Base-by-base conservation (phyloP, 2,888 invertebrate genomes). In the Eupithecia exiguata region DNA sequence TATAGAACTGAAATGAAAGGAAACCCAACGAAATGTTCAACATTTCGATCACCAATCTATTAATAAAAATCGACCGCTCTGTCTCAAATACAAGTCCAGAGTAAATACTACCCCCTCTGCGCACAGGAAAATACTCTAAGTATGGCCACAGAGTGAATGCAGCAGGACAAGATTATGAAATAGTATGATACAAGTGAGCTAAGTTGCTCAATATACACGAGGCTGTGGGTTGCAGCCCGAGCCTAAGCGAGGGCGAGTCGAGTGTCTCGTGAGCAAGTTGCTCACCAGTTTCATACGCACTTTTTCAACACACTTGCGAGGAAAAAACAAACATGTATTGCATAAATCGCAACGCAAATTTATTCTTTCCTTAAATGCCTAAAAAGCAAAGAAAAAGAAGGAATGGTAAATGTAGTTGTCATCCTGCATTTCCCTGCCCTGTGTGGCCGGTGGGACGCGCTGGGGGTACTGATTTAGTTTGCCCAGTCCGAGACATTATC, bases 401-500 rank as follows among this genome's bases (percentile, higher is more conserved):
- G 21, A 21, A 53, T 53, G 58, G 25, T 25, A 25, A 25, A 12
- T 25, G 53, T 25, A 53, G 53, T 21, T 12, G 35, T n/a, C 30
- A 7, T 18, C 43, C 53, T 68, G 36, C 7, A 35, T n/a, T 66
- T 16, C 14, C 5, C 2, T 66, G 16, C 66, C 21, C 70, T 6
- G 70, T 68, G 40, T 38, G 63, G 18, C 12, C 30, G 40, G 18
- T 62, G 71, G 73, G 70, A 10, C 62, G 21, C 69, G 62, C 18
- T 38, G 36, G 69, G 70, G 75, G 78, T 62, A 73, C 86, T 88
- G 88, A 89, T 87, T 89, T 86, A 86, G 88, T 89, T 89, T 88
- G 85, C 81, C 83, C 86, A 87, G 86, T 81, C 83, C 82, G 87
- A 86, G 86, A 87, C 86, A 80, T 83, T 89, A 90, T 90, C 87